A percentile compares a stretch with the other conserved stretches of the same genome.
Conservation (phyloP, 2,113 vertebrate species). For the Balaeniceps rex region DNA sequence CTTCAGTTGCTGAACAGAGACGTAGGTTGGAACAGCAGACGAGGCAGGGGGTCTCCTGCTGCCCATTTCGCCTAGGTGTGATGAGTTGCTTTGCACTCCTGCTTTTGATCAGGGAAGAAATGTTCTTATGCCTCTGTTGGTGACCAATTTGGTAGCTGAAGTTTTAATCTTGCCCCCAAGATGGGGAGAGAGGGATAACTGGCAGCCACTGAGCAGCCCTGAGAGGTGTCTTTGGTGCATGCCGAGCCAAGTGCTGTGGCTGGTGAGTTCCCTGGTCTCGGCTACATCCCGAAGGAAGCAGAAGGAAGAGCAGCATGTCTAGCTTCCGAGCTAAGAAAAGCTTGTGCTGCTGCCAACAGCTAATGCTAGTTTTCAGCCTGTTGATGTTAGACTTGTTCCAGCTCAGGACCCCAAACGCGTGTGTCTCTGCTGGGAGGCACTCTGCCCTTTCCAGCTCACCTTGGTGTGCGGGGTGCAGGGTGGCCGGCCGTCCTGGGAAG, state of each 20-base stretch:
- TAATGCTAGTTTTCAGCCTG: background rate
- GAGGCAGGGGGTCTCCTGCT: background rate
- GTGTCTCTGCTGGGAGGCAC: background rate
- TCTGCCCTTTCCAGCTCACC: background rate
- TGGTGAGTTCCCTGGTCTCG: background rate
- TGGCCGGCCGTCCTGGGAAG: background rate
- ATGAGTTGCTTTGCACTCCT: background rate
- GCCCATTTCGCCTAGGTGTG: accelerated
- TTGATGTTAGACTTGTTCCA: background rate
- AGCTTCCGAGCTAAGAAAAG: background rate
- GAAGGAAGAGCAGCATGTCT: background rate
- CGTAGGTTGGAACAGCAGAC: background rate
- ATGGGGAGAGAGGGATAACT: background rate
- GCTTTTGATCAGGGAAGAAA: background rate
- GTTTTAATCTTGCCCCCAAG: background rate
- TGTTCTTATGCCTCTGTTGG: background rate
- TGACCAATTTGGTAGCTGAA: background rate
- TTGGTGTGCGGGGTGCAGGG: accelerated
- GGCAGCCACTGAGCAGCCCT: background rate
- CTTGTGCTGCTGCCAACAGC: background rate
- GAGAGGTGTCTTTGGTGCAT: background rate
- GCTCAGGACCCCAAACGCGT: accelerated
- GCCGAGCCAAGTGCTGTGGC: background rate
- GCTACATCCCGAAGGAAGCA: background rate
- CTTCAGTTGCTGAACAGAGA: background rate